Evolutionary conservation across 2,888 invertebrate genomes (phyloP), one percentile per base, ranked within the genome.

Genomic region (Apotomis turbidana): DNA sequence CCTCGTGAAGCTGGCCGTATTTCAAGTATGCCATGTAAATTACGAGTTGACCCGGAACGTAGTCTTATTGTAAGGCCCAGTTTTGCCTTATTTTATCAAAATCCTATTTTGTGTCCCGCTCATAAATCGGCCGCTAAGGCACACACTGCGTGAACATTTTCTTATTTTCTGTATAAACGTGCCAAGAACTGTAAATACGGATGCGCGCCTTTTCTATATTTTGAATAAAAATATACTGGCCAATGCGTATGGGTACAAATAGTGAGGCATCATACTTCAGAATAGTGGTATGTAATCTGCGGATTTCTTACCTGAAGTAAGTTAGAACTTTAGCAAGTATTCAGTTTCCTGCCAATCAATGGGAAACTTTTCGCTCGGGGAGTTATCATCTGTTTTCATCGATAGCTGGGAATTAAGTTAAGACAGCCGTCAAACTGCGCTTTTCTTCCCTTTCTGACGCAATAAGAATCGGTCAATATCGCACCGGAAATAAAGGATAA

Each of bases 91-190:
- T 90, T 88, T 90, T 90, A 90, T 89, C 91, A 89, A 90, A 92
- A 91, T 91, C 91, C 90, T 90, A 90, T 90, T 89, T 88, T 90
- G 90, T 91, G 90, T 89, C 87, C 89, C 89, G 82, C 85, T 89
- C 90, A 91, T 93, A 93, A 93, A 93, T 93, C 89, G 89, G 83
- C 79, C 74, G 81, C 88, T 90, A 90, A 90, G 86, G 87, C 89
- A 88, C 89, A 88, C 85, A 88, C 83, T 89, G 91, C 89, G 89
- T 88, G 92, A 90, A 88, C 87, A 90, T 92, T 90, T 90, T 91
- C 91, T 91, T 92, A 92, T 93, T 91, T 89, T 85, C 87, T 84
- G 82, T 78, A 83, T 84, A 90, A 84, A 92, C 92, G 93, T 93
- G 93, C 91, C 90, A 88, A 87, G 92, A 91, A 92, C 90, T 86